Base-by-base conservation (phyloP, 2,888 invertebrate genomes). In the Brenthis daphne region DNA sequence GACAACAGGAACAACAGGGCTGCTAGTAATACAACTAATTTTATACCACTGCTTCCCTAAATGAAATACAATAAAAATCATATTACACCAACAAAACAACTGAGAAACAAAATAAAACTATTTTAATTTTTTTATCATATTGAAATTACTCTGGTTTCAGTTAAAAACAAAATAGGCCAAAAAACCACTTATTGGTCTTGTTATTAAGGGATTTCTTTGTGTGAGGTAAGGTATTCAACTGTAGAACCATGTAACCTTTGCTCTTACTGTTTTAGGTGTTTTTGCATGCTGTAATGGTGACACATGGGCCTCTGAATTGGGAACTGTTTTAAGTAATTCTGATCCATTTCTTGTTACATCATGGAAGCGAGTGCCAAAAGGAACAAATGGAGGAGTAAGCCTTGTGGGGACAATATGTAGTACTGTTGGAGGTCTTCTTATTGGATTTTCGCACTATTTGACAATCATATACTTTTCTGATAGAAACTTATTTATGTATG, bases 261-360 rank as follows among this genome's bases (percentile, higher is more conserved):
- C 0, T 48, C 29, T 2, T 60, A 48, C 8, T 48, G 1, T 63
- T 82, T 54, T 83, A 96, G 96, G 95, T 77, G 94, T 96, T 0
- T 93, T 97, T 78, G 95, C 97, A 14, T 96, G 97, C 80, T 95
- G 96, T 76, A 96, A 96, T 83, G 98, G 98, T 0, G 98, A 98
- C 81, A 98, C 98, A 0, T 97, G 97, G 96, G 97, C 98, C 60
- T 98, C 97, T 51, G 98, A 98, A 88, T 85, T 98, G 20, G 98
- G 97, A 1, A 94, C 96, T 48, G 98, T 97, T 0, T 82, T 97
- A 24, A 94, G 95, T 6, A 88, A 85, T 37, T 87, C 94, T 0
- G 94, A 96, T 72, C 97, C 98, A 5, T 91, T 95, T 74, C 94
- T 98, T 6, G 95, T 98, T 47, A 97, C 97, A 12, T 94, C 94